phyloP scores from a whole-genome alignment of 2,113 vertebrate genomes.

The Cnemophilus loriae region DNA sequence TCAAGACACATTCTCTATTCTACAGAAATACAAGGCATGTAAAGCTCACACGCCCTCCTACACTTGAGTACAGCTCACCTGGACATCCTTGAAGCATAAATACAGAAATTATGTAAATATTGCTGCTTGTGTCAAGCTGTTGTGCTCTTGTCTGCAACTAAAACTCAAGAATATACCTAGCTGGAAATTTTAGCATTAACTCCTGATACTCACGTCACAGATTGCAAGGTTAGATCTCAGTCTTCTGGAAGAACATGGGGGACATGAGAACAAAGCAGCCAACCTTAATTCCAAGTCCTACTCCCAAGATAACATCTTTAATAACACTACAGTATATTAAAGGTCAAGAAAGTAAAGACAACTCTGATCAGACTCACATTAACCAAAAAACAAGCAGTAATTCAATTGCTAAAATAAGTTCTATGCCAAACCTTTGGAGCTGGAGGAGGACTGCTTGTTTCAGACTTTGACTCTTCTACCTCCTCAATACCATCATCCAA shows the following conservation, averaged over 20 bases:
- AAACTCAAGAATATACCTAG: neutral
- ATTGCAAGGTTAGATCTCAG: neutral
- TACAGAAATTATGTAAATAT: neutral
- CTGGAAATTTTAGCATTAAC: neutral
- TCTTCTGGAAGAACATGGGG: neutral
- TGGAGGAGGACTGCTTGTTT: slow-evolving; percentile 65
- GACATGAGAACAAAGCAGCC: neutral
- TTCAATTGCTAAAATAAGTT: neutral
- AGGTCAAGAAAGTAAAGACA: neutral
- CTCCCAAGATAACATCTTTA: neutral
- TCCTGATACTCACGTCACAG: neutral
- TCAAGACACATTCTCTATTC: neutral
- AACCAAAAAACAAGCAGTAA: neutral
- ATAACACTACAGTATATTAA: neutral
- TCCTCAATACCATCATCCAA: slow-evolving; percentile 79
- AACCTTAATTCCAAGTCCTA: neutral
- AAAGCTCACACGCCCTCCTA: neutral
- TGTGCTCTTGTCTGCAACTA: neutral
- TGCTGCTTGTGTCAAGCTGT: neutral
- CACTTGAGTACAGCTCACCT: neutral
- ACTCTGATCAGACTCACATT: neutral
- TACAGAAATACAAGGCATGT: neutral
- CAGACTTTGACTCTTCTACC: slow-evolving; percentile 71
- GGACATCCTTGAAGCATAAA: neutral
- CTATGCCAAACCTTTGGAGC: slow-evolving; percentile 81